Evolutionary conservation across 2,113 vertebrate species (phyloP).

Genomic region (Mesoclemmys tuberculata): DNA sequence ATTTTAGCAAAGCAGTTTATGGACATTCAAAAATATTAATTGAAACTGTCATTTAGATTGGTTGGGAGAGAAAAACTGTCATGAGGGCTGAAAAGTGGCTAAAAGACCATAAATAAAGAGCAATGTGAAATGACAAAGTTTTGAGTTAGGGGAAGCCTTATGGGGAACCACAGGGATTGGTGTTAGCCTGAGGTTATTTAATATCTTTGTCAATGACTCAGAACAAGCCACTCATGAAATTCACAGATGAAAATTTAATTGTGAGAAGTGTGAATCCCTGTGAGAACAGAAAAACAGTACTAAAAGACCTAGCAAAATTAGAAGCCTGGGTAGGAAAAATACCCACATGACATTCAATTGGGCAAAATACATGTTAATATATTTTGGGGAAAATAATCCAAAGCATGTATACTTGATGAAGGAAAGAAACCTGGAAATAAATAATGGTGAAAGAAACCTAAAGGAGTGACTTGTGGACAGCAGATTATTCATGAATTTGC

Average conservation of each 20-base stretch:
- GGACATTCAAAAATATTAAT: background rate
- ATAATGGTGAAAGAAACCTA: conserved; percentile 13
- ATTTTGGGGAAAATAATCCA: conserved; percentile 3
- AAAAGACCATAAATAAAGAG: background rate
- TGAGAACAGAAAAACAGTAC: background rate
- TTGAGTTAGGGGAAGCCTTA: conserved; percentile 21
- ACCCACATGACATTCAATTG: background rate
- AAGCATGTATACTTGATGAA: conserved; percentile 32
- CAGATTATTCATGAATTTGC: conserved; percentile 53
- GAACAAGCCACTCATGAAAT: conserved; percentile 46
- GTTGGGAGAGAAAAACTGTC: background rate
- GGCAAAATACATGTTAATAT: background rate
- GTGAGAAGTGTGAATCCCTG: conserved; percentile 28
- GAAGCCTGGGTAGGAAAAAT: background rate
- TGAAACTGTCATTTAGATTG: background rate
- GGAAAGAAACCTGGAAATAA: conserved; percentile 24
- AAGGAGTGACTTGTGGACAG: conserved; percentile 27
- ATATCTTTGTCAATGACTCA: conserved; percentile 21
- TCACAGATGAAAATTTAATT: background rate
- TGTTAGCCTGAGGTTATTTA: conserved; percentile 16
- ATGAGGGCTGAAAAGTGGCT: conserved; percentile 26
- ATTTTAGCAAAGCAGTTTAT: conserved; percentile 16
- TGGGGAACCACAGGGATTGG: background rate
- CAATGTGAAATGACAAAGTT: conserved; percentile 19
- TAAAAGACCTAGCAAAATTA: background rate